Evolutionary conservation across 2,113 vertebrate species (phyloP).

Genomic region (Lampris megalopsis): DNA sequence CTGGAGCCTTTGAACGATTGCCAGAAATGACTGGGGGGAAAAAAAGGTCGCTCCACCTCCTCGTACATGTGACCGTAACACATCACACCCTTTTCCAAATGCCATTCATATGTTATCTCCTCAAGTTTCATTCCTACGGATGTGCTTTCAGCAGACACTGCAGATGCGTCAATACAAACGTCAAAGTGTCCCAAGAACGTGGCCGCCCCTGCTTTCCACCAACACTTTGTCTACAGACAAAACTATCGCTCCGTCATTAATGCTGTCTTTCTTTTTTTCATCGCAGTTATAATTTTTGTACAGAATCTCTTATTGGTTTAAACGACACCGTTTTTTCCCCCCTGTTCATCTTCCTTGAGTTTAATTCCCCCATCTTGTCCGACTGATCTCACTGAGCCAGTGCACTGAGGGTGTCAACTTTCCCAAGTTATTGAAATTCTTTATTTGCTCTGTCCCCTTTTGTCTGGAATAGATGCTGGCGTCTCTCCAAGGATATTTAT

Average conservation of each 20-base stretch:
- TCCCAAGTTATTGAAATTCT: slow-evolving; percentile 61
- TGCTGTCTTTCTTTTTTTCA: slow-evolving; percentile 14
- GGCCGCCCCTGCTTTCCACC: slow-evolving; percentile 8
- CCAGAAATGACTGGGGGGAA: slow-evolving; percentile 39
- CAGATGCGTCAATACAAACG: slow-evolving; percentile 2
- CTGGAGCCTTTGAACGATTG: slow-evolving; percentile 50
- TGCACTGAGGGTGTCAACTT: slow-evolving; percentile 62
- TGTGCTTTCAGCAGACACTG: slow-evolving; percentile 2
- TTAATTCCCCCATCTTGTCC: slow-evolving; percentile 7
- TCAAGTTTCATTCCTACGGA: neutral
- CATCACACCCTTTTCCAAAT: slow-evolving; percentile 53
- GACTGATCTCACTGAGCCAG: slow-evolving; percentile 32
- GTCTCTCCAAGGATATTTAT: slow-evolving; percentile 30
- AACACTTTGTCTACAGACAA: slow-evolving; percentile 1
- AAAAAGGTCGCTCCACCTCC: slow-evolving; percentile 15
- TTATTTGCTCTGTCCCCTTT: slow-evolving; percentile 22
- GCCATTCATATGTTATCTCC: slow-evolving; percentile 9
- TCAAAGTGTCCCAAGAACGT: slow-evolving; percentile 1
- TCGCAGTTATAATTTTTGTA: slow-evolving; percentile 34
- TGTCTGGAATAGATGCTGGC: slow-evolving; percentile 36
- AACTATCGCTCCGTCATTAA: neutral
- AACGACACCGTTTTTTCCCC: slow-evolving; percentile 29
- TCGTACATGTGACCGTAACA: slow-evolving; percentile 46
- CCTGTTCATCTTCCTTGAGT: slow-evolving; percentile 29
- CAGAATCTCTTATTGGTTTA: neutral